Evolutionary conservation across 2,797 vertebrate genomes (phyloP).

Genomic region (Neoniphon sammara): DNA sequence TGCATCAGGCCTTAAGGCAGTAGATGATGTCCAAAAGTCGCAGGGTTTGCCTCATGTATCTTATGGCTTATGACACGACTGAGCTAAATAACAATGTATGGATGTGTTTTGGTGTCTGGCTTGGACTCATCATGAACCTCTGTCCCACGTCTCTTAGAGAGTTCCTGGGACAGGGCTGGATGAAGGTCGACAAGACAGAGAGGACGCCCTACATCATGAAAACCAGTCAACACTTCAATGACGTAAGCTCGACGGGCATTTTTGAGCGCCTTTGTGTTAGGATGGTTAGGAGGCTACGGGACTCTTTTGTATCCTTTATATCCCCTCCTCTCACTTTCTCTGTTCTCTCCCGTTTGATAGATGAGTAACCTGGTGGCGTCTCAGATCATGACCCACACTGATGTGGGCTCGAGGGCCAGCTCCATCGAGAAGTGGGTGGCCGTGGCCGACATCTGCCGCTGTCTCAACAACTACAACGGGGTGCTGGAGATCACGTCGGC

Average conservation of each 20-base stretch:
- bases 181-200: slow-evolving; percentile 96
- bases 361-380: slow-evolving; percentile 98
- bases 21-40: neutral
- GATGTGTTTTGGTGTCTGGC: slow-evolving; percentile 11
- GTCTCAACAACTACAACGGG: slow-evolving; percentile 95
- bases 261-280: neutral
- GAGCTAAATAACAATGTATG: neutral
- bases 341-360: slow-evolving; percentile 69
- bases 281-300: neutral
- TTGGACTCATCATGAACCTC: neutral
- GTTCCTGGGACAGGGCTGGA: slow-evolving; percentile 97
- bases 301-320: neutral
- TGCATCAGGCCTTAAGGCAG: neutral
- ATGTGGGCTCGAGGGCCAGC: slow-evolving; percentile 88
- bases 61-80: neutral
- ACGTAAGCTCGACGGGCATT: slow-evolving; percentile 80
- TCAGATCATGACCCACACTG: slow-evolving; percentile 94
- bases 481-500: slow-evolving; percentile 95
- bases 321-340: neutral
- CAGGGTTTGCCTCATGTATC: neutral
- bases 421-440: slow-evolving; percentile 97
- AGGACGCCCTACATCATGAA: slow-evolving; percentile 95
- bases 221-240: slow-evolving; percentile 96
- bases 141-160: slow-evolving; percentile 82
- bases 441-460: slow-evolving; percentile 94